These are phyloP conservation scores for Leptopterna dolabrata DNA, from an alignment of 2,888 invertebrate genomes.

Conservation along the genomic window DNA sequence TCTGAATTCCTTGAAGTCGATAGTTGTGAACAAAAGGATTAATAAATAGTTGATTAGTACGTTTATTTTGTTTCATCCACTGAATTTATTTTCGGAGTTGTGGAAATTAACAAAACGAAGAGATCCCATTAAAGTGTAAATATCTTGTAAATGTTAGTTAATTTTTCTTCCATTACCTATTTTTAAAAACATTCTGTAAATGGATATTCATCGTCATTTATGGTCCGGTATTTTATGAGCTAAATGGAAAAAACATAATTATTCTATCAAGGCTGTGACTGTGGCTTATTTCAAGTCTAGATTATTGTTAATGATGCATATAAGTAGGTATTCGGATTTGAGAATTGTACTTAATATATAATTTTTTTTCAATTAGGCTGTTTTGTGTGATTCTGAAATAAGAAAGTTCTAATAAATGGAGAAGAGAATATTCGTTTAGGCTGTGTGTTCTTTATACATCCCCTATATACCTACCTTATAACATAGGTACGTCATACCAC, in stretches of 20 bases:
- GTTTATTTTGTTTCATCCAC: too few species aligned
- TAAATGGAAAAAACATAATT: not conserved
- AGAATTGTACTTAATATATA: not conserved
- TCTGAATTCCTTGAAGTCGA: too few species aligned
- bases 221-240: not conserved
- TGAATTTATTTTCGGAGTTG: too few species aligned
- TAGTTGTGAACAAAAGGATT: too few species aligned
- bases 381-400: not conserved
- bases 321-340: not conserved
- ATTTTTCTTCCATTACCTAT: not conserved
- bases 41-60: too few species aligned
- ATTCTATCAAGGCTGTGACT: conserved; percentile 3
- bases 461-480: too few species aligned
- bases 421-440: not conserved
- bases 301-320: not conserved
- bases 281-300: not conserved
- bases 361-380: not conserved
- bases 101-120: not conserved
- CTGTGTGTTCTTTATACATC: too few species aligned
- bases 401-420: not conserved
- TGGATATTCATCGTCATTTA: not conserved
- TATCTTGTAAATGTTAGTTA: not conserved
- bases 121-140: not conserved
- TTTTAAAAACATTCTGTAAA: not conserved
- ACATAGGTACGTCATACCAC: too few species aligned